Percentiles rank a stretch among this genome's conserved stretches.
These are phyloP conservation scores for Melanotaenia nigrans DNA, from an alignment of 2,797 vertebrate genomes.

Conservation along the genomic window DNA sequence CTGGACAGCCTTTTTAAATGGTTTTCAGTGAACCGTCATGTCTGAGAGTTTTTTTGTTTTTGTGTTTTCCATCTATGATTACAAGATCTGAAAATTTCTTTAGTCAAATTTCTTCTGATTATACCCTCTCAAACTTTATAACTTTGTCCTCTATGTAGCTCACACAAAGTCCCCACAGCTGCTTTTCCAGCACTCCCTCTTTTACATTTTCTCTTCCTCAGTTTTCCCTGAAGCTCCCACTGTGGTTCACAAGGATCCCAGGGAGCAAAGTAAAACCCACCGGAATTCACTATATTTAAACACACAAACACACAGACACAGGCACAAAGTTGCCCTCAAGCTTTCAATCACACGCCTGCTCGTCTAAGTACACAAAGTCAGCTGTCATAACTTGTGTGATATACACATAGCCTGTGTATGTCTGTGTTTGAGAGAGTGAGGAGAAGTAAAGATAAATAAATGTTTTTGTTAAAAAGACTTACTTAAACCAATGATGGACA, in stretches of 20 bases:
- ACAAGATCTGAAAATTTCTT: background rate
- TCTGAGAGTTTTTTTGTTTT: background rate
- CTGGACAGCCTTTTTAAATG: background rate
- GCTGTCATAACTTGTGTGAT: slow-evolving; percentile 40
- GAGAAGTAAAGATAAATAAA: background rate
- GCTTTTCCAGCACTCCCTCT: slow-evolving; percentile 17
- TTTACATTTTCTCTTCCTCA: slow-evolving; percentile 30
- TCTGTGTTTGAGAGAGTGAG: background rate
- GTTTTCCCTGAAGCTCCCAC: slow-evolving; percentile 49
- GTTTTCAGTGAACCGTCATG: background rate
- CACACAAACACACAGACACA: slow-evolving; percentile 31
- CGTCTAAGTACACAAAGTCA: slow-evolving; percentile 55
- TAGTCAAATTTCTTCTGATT: background rate
- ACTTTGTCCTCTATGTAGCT: background rate
- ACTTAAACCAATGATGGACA: background rate
- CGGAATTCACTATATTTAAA: slow-evolving; percentile 80
- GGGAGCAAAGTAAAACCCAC: slow-evolving; percentile 69
- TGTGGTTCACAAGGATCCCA: slow-evolving; percentile 75
- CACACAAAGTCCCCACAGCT: background rate
- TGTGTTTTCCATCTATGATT: slow-evolving; percentile 3
- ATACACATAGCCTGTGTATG: slow-evolving; percentile 10
- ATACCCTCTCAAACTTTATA: slow-evolving; percentile 1
- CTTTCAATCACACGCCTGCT: slow-evolving; percentile 43
- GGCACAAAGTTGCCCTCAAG: slow-evolving; percentile 49
- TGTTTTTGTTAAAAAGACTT: background rate